A percentile compares a stretch with the other conserved stretches of the same genome.
These are phyloP conservation scores for Formica selysi DNA, from an alignment of 1,140 invertebrate genomes.

Conservation along the genomic window DNA sequence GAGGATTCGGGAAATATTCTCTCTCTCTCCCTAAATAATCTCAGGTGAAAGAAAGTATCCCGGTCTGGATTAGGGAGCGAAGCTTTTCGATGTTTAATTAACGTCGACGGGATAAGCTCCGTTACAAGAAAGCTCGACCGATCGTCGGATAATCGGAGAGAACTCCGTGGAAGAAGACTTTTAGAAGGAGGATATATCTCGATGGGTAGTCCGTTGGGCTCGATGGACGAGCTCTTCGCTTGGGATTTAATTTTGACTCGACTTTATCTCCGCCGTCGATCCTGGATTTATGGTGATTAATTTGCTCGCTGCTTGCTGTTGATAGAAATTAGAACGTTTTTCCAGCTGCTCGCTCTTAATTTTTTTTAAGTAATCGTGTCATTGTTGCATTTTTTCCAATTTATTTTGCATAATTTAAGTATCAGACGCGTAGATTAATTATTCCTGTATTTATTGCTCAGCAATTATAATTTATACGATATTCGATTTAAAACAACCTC, in stretches of 20 bases:
- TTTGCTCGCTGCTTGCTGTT: constrained; percentile 48
- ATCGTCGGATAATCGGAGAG: constrained; percentile 62
- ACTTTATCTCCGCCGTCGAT: constrained; percentile 62
- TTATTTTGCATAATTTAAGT: not conserved
- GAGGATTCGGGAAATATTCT: constrained; percentile 26
- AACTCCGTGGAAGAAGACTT: constrained; percentile 47
- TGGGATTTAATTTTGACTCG: constrained; percentile 63
- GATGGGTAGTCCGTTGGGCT: constrained; percentile 49
- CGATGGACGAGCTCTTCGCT: constrained; percentile 55
- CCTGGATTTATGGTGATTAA: constrained; percentile 62
- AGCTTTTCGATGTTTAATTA: constrained; percentile 69
- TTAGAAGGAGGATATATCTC: constrained; percentile 34
- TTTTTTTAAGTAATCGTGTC: constrained; percentile 28
- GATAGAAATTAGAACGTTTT: constrained; percentile 49
- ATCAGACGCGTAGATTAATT: not conserved
- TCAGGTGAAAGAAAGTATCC: constrained; percentile 59
- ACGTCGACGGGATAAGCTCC: constrained; percentile 65
- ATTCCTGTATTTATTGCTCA: constrained; percentile 15
- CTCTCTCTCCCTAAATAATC: constrained; percentile 55
- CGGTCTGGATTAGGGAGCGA: constrained; percentile 59
- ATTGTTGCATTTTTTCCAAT: constrained; percentile 16
- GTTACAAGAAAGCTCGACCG: constrained; percentile 63
- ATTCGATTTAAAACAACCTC: constrained; percentile 32
- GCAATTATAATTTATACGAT: constrained; percentile 31
- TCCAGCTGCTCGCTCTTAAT: too few relatives aligned